Conservation (phyloP, 2,888 invertebrate species). For the Thereva nobilitata region DNA sequence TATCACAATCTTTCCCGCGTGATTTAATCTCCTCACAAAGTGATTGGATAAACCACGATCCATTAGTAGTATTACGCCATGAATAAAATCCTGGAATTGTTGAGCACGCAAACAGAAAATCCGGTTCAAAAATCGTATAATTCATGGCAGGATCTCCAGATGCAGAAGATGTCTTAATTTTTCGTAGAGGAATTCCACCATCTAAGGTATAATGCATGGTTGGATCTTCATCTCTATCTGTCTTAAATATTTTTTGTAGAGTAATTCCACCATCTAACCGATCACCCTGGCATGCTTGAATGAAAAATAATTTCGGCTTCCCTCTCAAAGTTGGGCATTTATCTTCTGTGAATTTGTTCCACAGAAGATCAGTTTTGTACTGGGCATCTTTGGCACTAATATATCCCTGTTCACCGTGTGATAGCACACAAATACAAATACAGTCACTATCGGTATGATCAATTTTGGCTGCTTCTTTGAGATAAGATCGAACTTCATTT, state of each 20-base stretch:
- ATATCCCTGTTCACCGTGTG: slow-evolving; percentile 88
- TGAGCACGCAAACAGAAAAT: slow-evolving; percentile 91
- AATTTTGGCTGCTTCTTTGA: slow-evolving; percentile 61
- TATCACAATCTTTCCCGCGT: slow-evolving; percentile 74
- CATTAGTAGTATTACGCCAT: slow-evolving; percentile 91
- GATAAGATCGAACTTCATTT: slow-evolving; percentile 67
- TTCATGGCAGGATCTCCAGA: too few species aligned
- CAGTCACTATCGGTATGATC: slow-evolving; percentile 86
- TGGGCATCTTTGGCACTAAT: slow-evolving; percentile 84
- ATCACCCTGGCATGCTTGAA: slow-evolving; percentile 94
- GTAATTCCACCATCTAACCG: slow-evolving; percentile 78
- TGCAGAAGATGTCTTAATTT: too few species aligned
- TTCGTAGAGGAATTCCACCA: too few species aligned
- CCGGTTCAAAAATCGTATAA: slow-evolving; percentile 89
- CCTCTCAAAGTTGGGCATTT: slow-evolving; percentile 84
- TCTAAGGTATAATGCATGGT: slow-evolving; percentile 56
- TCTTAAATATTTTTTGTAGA: slow-evolving; percentile 67
- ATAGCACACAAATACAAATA: slow-evolving; percentile 79
- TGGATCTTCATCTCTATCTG: slow-evolving; percentile 68
- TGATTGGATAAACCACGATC: slow-evolving; percentile 97
- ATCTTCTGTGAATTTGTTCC: slow-evolving; percentile 79
- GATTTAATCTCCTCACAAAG: slow-evolving; percentile 78
- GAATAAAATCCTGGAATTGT: slow-evolving; percentile 95
- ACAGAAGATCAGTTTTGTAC: slow-evolving; percentile 80
- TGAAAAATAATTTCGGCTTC: slow-evolving; percentile 75